Conservation (phyloP, 1,140 invertebrate genomes). For the Lordiphosa collinella region DNA sequence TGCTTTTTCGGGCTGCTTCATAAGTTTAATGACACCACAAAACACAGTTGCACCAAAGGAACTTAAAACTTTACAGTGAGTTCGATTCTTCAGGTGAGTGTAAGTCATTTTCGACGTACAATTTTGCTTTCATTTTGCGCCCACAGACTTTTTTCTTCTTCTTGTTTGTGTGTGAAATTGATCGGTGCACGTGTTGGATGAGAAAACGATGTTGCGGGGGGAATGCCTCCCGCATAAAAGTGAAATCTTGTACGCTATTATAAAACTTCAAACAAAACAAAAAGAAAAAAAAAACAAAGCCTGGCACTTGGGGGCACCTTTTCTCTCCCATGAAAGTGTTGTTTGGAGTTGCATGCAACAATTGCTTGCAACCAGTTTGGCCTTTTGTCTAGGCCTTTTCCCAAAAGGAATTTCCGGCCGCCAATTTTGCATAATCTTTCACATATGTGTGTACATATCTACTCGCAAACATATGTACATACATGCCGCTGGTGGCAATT, state of each 20-base stretch:
- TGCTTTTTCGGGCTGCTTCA: no score
- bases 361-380: constrained; percentile 33
- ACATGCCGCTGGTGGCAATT: constrained; percentile 40
- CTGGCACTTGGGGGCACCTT: constrained; percentile 21
- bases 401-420: constrained; percentile 43
- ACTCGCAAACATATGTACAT: constrained; percentile 3
- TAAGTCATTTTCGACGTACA: no score
- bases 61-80: no score
- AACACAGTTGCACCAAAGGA: no score
- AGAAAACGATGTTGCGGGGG: constrained; percentile 3
- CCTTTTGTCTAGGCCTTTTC: constrained; percentile 2
- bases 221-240: constrained; percentile 48
- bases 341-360: constrained; percentile 41
- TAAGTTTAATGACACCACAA: no score
- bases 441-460: constrained; percentile 1
- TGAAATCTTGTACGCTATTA: constrained; percentile 63
- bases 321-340: constrained; percentile 14
- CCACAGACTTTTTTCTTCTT: background rate
- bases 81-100: no score
- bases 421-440: constrained; percentile 59
- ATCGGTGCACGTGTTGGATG: constrained; percentile 25
- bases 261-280: constrained; percentile 40
- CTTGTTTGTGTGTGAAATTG: constrained; percentile 13
- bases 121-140: background rate
- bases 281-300: constrained; percentile 9